Percentiles rank a stretch among this genome's conserved stretches.
phyloP scores from a whole-genome alignment of 2,888 invertebrate genomes.

The Blomia tropicalis region DNA sequence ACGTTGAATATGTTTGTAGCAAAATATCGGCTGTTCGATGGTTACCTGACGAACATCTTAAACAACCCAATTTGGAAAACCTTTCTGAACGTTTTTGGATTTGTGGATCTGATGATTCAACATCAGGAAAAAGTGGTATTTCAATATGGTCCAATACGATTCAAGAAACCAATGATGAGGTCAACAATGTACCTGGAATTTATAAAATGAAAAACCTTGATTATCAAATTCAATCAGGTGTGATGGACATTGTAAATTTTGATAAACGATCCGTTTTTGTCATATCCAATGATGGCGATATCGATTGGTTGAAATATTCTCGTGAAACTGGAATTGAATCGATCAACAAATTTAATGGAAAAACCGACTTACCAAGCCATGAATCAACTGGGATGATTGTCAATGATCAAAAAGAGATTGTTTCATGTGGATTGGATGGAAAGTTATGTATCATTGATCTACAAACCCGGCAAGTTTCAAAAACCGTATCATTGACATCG shows the following conservation, averaged over 20 bases:
- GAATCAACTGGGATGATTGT: background rate
- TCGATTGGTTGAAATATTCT: background rate
- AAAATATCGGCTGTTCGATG: constrained; percentile 14
- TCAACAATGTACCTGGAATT: background rate
- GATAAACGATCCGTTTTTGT: background rate
- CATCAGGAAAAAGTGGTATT: background rate
- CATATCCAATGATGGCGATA: background rate
- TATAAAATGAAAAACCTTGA: background rate
- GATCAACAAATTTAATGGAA: background rate
- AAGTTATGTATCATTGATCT: constrained; percentile 4
- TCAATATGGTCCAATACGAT: background rate
- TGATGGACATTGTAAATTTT: background rate
- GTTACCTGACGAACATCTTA: background rate
- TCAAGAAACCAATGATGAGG: background rate
- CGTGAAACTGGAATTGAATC: background rate
- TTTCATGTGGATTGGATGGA: constrained; percentile 24
- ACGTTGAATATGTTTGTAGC: constrained; percentile 17
- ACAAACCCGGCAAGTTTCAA: background rate
- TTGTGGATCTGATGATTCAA: background rate
- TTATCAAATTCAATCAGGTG: background rate
- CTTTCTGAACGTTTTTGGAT: constrained; percentile 1
- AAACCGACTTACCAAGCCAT: background rate
- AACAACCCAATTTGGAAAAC: background rate
- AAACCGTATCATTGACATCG: constrained; percentile 9
- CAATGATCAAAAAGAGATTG: constrained; percentile 12